Evolutionary conservation across 2,113 vertebrate genomes (phyloP).

Genomic region (Camelus bactrianus): DNA sequence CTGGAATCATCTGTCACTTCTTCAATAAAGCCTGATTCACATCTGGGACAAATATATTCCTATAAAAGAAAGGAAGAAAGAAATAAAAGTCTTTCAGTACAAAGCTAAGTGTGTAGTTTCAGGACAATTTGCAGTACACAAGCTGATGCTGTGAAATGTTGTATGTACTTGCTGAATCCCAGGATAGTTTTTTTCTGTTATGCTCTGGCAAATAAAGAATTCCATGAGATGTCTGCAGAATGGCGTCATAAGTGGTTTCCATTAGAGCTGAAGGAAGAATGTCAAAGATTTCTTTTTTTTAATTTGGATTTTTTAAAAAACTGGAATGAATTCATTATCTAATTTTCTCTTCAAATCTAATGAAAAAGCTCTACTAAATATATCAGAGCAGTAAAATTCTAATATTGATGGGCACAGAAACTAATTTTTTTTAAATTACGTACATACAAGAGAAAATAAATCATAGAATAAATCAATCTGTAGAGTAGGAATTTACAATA

Average conservation of each 20-base stretch:
- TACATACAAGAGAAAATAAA: constrained; percentile 4
- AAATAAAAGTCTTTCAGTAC: constrained; percentile 30
- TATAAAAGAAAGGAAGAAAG: constrained; percentile 81
- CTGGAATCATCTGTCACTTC: constrained; percentile 98
- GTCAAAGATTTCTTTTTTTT: not conserved
- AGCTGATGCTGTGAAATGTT: not conserved
- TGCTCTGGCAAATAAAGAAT: constrained; percentile 44
- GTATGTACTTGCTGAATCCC: not conserved
- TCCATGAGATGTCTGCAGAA: not conserved
- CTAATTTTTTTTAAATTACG: not conserved
- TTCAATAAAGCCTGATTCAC: constrained; percentile 97
- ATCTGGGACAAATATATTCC: constrained; percentile 96
- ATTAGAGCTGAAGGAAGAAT: not conserved
- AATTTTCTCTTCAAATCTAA: constrained; percentile 57
- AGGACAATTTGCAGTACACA: not conserved
- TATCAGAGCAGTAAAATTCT: constrained; percentile 29
- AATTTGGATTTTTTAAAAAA: not conserved
- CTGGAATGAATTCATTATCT: constrained; percentile 34
- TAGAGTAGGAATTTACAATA: constrained; percentile 28
- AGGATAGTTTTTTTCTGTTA: not conserved
- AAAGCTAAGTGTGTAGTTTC: not conserved
- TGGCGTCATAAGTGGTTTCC: not conserved
- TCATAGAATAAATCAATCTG: constrained; percentile 24
- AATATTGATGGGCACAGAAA: not conserved
- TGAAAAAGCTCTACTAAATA: constrained; percentile 15